Percentiles rank a stretch among this genome's conserved stretches.
Evolutionary conservation across 2,888 invertebrate species (phyloP).

Genomic region (Catocala nupta): DNA sequence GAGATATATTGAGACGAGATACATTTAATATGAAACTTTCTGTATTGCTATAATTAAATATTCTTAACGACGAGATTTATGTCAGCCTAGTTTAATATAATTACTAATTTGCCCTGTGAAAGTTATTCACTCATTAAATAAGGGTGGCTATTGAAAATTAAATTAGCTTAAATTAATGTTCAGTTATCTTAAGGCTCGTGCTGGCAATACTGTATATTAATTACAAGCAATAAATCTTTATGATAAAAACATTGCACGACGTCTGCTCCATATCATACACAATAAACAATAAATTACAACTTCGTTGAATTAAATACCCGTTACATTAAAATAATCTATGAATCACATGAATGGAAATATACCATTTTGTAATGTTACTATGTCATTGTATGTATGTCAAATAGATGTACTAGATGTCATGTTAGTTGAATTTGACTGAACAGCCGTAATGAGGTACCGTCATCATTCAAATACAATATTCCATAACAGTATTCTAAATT

Average conservation of each 20-base stretch:
- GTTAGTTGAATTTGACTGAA: slow-evolving; percentile 29
- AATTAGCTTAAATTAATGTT: too few relatives aligned
- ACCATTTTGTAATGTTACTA: slow-evolving; percentile 28
- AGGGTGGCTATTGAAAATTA: too few relatives aligned
- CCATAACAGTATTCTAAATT: slow-evolving; percentile 65
- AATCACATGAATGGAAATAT: slow-evolving; percentile 31
- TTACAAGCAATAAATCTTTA: slow-evolving; percentile 2
- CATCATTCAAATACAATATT: slow-evolving; percentile 52
- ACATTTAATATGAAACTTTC: too few relatives aligned
- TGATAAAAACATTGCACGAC: slow-evolving; percentile 12
- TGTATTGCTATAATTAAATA: too few relatives aligned
- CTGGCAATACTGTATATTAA: not conserved
- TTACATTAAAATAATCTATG: slow-evolving; percentile 45
- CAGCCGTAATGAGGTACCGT: slow-evolving; percentile 35
- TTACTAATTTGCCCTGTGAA: too few relatives aligned
- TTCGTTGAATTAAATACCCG: slow-evolving; percentile 38
- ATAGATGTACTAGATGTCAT: slow-evolving; percentile 53
- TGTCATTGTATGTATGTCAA: slow-evolving; percentile 45
- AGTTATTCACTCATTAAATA: too few relatives aligned
- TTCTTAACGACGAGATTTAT: too few relatives aligned
- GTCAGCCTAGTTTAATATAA: too few relatives aligned
- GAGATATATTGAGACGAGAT: too few relatives aligned
- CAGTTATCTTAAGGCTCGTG: not conserved
- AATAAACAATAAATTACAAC: slow-evolving; percentile 32
- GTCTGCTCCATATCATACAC: slow-evolving; percentile 1